phyloP scores from a whole-genome alignment of 2,888 invertebrate species.

The Meloe dianella region DNA sequence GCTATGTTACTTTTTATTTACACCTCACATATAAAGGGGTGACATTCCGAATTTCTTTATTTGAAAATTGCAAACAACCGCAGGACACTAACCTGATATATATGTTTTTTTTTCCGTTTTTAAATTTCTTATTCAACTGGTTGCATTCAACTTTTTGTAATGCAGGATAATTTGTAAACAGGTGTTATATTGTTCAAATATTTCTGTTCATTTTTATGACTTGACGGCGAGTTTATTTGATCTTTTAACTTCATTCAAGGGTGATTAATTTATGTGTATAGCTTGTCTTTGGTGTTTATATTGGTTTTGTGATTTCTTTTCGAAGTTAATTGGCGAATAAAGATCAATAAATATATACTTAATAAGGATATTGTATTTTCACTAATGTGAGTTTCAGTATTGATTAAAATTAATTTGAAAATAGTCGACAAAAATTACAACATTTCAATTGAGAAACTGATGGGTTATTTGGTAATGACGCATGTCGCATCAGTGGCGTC shows the following conservation, averaged over 20 bases:
- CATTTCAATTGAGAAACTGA: constrained; percentile 51
- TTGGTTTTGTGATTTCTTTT: constrained; percentile 24
- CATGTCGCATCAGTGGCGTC: constrained; percentile 52
- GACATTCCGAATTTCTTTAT: neutral
- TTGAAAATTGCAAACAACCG: neutral
- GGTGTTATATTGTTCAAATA: constrained; percentile 7
- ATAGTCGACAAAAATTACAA: constrained; percentile 42
- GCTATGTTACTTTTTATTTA: constrained; percentile 3
- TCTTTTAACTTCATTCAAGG: constrained; percentile 1
- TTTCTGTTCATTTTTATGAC: constrained; percentile 18
- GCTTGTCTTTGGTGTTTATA: neutral
- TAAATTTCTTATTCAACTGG: neutral
- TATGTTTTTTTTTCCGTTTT: neutral
- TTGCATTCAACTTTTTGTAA: neutral
- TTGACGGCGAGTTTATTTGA: constrained; percentile 10
- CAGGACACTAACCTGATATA: neutral
- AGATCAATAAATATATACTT: constrained; percentile 27
- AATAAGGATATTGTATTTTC: constrained; percentile 29
- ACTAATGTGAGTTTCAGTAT: constrained; percentile 13
- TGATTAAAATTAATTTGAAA: constrained; percentile 41
- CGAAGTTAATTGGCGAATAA: constrained; percentile 29
- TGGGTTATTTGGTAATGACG: constrained; percentile 55
- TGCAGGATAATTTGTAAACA: neutral
- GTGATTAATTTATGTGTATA: constrained; percentile 1
- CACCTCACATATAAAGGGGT: constrained; percentile 7